Evolutionary conservation across 1,140 invertebrate species (phyloP), one percentile per base, ranked within the genome.

Genomic region (Pissodes strobi): DNA sequence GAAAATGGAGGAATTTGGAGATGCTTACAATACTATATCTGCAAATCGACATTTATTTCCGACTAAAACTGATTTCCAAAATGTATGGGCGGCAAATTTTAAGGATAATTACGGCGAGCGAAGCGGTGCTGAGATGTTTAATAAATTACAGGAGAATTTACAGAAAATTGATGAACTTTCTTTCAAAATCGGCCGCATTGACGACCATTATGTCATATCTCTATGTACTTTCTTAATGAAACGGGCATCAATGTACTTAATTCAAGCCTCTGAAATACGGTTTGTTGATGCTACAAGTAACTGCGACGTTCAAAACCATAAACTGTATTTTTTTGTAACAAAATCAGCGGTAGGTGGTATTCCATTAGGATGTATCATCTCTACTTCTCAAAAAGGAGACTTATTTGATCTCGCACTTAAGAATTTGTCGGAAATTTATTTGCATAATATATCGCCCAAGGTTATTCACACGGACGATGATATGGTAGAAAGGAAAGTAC

Each of bases 271-370:
- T 8, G 55, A 65, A 52, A 65, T 65, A 12, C 15, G 51, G 18
- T 59, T 65, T 25, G 55, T 65, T 8, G 41, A 65, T 23, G 53
- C 63, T 18, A 38, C 63, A 13, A 49, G 46, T 21, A 65, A 58
- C 21, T 62, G 65, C 49, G 60, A 64, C 30, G 53, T 58, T 1
- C 52, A 67, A 57, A 57, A n/a, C 43, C 66, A 67, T 27, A 59
- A 67, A 58, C n/a, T 67, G 19, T 62, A 15, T 46, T 67, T 62
- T 48, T 67, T 62, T 55, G 58, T 30, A 5, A 57, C 64, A 1
- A 58, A 56, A 37, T 62, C 59, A 1, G 18, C 64, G 22, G 43
- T 25, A 10, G 58, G 51, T 12, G 59, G 64, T 17, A 52, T 66
- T 12, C 64, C 48, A 9, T 53, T 53, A 22, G 55, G 64, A 2